Evolutionary conservation across 1,140 invertebrate genomes (phyloP), one percentile per base, ranked within the genome.

Genomic region (Eueides isabella): DNA sequence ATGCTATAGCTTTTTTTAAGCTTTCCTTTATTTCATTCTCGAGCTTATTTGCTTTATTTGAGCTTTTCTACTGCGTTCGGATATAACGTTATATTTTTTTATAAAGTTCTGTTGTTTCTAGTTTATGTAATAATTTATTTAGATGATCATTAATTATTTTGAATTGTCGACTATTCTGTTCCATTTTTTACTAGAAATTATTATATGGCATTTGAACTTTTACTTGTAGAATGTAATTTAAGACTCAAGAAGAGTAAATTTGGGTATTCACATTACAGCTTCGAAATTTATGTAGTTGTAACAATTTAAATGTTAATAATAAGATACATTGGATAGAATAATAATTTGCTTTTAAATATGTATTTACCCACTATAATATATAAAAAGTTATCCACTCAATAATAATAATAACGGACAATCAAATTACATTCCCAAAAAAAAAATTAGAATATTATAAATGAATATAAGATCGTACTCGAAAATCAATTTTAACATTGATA

Each of bases 1-100:
- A 76, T 72, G 69, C 29, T 35, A 72, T 67, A 41, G 74, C 71
- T 71, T 66, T 75, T 70, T 55, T 55, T 23, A 55, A 12, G 48
- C 48, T 55, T 55, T 55, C 48, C 48, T 55, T 23, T 55, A 55
- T 55, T 55, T 23, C 23, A 55, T 55, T 55, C 26, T 11, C 5
- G 26, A 23, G 19, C 2, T 55, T 26, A 26, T 55, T 72, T 41
- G 31, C 23, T 70, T 41, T 67, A 31, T 72, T 76, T 38, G 6
- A 62, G 61, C 26, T 29, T 62, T 29, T 29, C 12, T 12, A 38
- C 28, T 29, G 33, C 6, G 16, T 28, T 69, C 35, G 28, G 44
- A 48, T 41, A 70, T 67, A 67, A 44, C 26, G 61, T 75, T 71
- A 67, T 61, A 48, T 66, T 67, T 38, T n/a, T 61, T 61, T 66